Conservation (phyloP, 2,888 invertebrate genomes). For the Steinernema hermaphroditum region DNA sequence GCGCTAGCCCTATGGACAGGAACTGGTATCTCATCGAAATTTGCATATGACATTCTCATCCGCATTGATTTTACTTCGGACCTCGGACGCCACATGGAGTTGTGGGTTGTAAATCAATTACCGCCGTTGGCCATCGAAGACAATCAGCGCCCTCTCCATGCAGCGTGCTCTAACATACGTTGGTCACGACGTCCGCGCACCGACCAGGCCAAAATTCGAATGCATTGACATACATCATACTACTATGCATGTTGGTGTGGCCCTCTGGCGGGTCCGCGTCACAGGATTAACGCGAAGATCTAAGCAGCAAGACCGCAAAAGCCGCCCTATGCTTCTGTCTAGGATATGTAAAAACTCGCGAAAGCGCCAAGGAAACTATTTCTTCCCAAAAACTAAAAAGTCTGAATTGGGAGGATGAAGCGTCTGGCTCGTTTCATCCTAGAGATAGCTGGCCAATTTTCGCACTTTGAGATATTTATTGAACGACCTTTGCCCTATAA, state of each 20-base stretch:
- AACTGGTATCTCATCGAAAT: conserved; percentile 11
- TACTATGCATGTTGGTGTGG: conserved; percentile 28
- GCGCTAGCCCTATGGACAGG: not conserved
- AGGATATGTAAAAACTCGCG: conserved; percentile 4
- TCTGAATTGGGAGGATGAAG: not conserved
- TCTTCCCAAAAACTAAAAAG: not conserved
- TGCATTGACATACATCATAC: conserved; percentile 30
- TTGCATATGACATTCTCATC: conserved; percentile 25
- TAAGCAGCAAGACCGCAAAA: conserved; percentile 4
- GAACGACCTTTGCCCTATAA: too few species aligned
- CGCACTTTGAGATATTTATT: too few species aligned
- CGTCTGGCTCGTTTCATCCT: too few species aligned
- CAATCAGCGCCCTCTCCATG: conserved; percentile 31
- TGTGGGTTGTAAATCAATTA: conserved; percentile 29
- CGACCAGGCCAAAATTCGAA: conserved; percentile 13
- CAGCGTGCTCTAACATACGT: conserved; percentile 26
- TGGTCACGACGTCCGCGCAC: conserved; percentile 12
- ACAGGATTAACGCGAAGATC: conserved; percentile 31
- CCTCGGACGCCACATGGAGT: conserved; percentile 7
- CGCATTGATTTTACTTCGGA: conserved; percentile 26
- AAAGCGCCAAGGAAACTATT: not conserved
- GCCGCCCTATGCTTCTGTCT: not conserved
- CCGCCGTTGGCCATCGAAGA: conserved; percentile 31
- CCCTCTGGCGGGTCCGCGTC: conserved; percentile 21
- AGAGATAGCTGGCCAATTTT: too few species aligned